Evolutionary conservation across 2,888 invertebrate species (phyloP).

Genomic region (Leucophenga montana): DNA sequence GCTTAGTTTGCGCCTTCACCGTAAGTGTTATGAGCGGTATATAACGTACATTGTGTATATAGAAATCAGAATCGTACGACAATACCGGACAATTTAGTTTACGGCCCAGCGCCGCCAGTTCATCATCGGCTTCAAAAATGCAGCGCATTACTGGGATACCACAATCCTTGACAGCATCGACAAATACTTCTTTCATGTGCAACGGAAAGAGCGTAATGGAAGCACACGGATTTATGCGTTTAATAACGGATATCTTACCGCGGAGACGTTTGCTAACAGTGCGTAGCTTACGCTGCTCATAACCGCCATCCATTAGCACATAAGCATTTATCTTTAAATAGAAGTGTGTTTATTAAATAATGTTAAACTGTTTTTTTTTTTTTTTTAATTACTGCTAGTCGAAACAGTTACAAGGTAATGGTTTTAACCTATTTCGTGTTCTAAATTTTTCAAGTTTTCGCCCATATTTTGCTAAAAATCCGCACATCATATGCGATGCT

Average conservation of each 20-base stretch:
- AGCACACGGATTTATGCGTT: conserved; percentile 76
- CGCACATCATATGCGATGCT: too few relatives aligned
- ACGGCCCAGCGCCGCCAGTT: conserved; percentile 87
- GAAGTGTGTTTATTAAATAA: too few relatives aligned
- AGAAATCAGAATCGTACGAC: conserved; percentile 96
- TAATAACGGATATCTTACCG: conserved; percentile 77
- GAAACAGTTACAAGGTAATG: too few relatives aligned
- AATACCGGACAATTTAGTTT: conserved; percentile 87
- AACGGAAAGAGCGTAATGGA: conserved; percentile 81
- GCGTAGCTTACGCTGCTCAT: conserved; percentile 80
- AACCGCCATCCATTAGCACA: conserved; percentile 87
- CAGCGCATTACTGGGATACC: conserved; percentile 81
- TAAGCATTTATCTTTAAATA: conserved; percentile 76
- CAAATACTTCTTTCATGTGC: conserved; percentile 83
- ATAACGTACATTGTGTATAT: conserved; percentile 87
- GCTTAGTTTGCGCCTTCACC: conserved; percentile 72
- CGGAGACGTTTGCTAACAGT: conserved; percentile 78
- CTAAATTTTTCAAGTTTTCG: too few relatives aligned
- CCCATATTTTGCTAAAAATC: too few relatives aligned
- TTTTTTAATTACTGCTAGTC: too few relatives aligned
- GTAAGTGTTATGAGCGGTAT: conserved; percentile 84
- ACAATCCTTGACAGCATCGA: conserved; percentile 79
- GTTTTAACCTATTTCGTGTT: too few relatives aligned
- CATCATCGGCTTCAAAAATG: conserved; percentile 91
- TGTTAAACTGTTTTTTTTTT: too few relatives aligned